Conservation (phyloP, 2,797 vertebrate species). For the Percopsis omiscomaycus region DNA sequence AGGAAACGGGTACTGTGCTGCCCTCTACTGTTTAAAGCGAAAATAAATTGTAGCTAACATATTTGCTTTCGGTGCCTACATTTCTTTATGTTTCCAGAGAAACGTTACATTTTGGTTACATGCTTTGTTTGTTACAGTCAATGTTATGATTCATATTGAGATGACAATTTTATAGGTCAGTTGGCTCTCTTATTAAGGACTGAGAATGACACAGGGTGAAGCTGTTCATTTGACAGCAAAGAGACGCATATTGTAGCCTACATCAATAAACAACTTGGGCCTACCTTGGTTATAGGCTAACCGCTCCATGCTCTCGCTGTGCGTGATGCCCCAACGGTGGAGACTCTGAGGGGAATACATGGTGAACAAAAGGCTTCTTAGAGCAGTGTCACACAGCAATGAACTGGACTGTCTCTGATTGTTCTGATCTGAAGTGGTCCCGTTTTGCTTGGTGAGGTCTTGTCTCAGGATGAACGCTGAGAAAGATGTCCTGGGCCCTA, state of each 20-base stretch:
- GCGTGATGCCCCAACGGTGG: constrained; percentile 83
- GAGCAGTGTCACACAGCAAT: constrained; percentile 11
- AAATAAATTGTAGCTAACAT: constrained; percentile 27
- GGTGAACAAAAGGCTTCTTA: constrained; percentile 21
- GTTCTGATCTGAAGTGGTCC: constrained; percentile 11
- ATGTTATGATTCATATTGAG: too few species aligned
- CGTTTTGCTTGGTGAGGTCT: background rate
- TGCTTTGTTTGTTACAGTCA: too few species aligned
- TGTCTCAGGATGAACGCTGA: background rate
- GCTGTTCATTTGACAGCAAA: background rate
- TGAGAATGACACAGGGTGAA: background rate
- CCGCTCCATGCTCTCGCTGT: constrained; percentile 82
- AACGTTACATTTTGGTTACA: too few species aligned
- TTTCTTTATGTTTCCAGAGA: too few species aligned
- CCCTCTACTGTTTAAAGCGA: constrained; percentile 54
- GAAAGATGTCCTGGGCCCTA: background rate
- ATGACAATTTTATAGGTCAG: too few species aligned
- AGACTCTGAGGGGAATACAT: constrained; percentile 85
- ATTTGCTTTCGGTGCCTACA: background rate
- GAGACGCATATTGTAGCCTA: background rate
- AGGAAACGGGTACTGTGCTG: constrained; percentile 17
- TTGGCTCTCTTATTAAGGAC: background rate
- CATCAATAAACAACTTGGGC: background rate
- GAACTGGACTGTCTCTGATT: background rate
- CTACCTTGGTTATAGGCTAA: constrained; percentile 81